Conservation (phyloP, 2,797 vertebrate genomes). For the Gymnoscopelus microlampas region DNA sequence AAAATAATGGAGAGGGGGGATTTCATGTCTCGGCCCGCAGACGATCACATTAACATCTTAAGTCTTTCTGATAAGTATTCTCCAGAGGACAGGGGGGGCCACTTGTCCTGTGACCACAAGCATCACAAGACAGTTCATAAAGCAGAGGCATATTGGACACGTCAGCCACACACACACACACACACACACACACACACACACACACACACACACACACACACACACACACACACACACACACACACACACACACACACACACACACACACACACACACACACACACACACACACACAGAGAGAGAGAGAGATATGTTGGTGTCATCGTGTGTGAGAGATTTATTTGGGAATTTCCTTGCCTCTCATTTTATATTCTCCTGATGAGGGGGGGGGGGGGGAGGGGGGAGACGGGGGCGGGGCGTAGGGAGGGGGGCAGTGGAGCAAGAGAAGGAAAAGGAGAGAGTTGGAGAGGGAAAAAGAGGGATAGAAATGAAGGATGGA, state of each 20-base stretch:
- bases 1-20: conserved; percentile 69
- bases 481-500: not conserved
- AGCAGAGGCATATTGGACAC: conserved; percentile 64
- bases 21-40: conserved; percentile 75
- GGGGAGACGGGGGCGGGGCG: conserved; percentile 38
- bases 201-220: no score
- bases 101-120: conserved; percentile 50
- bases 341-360: conserved; percentile 71
- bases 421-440: conserved; percentile 19
- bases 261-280: no score
- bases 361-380: conserved; percentile 58
- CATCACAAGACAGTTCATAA: conserved; percentile 63
- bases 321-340: conserved; percentile 59
- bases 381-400: conserved; percentile 30
- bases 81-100: conserved; percentile 65
- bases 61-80: conserved; percentile 64
- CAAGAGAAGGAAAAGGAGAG: conserved; percentile 24
- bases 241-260: no score
- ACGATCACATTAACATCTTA: conserved; percentile 74
- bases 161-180: conserved; percentile 45
- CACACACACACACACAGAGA: conserved; percentile 1
- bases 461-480: conserved; percentile 8
- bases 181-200: no score
- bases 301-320: conserved; percentile 53
- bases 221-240: no score